Evolutionary conservation across 1,140 invertebrate species (phyloP).

Genomic region (Trichonephila inaurata): DNA sequence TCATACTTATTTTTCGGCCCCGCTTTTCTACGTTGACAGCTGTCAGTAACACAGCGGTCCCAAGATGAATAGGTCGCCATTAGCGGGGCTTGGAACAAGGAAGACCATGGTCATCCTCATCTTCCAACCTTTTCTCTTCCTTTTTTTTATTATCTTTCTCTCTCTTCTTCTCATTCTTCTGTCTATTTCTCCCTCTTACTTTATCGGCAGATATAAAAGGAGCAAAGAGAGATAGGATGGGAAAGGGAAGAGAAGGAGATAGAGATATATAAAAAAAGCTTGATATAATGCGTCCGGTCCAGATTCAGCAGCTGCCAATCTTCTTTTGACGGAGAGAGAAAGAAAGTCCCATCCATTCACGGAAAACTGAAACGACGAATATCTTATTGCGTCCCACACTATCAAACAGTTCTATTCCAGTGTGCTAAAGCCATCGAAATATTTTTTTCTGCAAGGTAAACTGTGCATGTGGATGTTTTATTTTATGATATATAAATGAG

Average conservation of each 20-base stretch:
- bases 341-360: constrained; percentile 15
- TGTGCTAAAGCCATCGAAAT: not conserved
- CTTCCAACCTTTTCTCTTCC: constrained; percentile 53
- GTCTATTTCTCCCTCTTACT: constrained; percentile 49
- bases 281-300: constrained; percentile 65
- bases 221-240: constrained; percentile 18
- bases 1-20: constrained; percentile 64
- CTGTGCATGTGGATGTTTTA: not conserved
- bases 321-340: constrained; percentile 44
- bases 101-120: constrained; percentile 68
- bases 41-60: constrained; percentile 69
- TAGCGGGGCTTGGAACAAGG: constrained; percentile 68
- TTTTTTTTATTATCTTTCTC: not conserved
- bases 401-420: too few species aligned
- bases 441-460: not conserved
- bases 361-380: constrained; percentile 42
- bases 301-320: constrained; percentile 65
- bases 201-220: constrained; percentile 64
- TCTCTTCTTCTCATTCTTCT: constrained; percentile 35
- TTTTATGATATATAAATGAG: not conserved
- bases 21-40: constrained; percentile 70
- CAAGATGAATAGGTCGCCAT: constrained; percentile 74
- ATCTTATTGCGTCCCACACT: constrained; percentile 2
- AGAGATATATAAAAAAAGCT: not conserved
- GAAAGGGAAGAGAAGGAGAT: not conserved